phyloP scores from a whole-genome alignment of 2,888 invertebrate species.

The Cepaea hortensis region DNA sequence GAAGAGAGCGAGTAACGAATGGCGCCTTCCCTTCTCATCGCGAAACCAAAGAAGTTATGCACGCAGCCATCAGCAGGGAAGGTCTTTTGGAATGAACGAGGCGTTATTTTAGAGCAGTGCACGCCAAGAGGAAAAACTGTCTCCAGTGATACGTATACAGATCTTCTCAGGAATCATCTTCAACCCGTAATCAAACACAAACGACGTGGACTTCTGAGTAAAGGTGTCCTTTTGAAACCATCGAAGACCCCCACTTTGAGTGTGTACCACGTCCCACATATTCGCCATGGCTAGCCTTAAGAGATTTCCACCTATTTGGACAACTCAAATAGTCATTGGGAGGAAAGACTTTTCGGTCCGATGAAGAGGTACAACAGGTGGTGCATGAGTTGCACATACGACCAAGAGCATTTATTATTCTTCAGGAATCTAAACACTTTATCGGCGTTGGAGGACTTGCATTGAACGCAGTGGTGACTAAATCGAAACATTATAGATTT shows the following conservation, averaged over 20 bases:
- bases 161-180: slow-evolving; percentile 7
- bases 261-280: not conserved
- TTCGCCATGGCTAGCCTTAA: not conserved
- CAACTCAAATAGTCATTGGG: too few species aligned
- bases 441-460: too few species aligned
- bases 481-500: too few species aligned
- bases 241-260: not conserved
- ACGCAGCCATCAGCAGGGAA: not conserved
- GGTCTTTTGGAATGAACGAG: not conserved
- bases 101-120: not conserved
- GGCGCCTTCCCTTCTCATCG: not conserved
- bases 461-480: too few species aligned
- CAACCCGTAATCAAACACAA: not conserved
- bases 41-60: not conserved
- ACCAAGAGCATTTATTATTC: too few species aligned
- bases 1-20: not conserved
- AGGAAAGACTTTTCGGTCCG: too few species aligned
- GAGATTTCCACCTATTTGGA: not conserved
- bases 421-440: too few species aligned
- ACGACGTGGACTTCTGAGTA: not conserved
- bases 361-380: too few species aligned
- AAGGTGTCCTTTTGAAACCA: slow-evolving; percentile 1
- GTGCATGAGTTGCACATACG: too few species aligned
- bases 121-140: not conserved
- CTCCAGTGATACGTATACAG: not conserved